Evolutionary conservation across 2,113 vertebrate genomes (phyloP).

Genomic region (Caracal caracal): DNA sequence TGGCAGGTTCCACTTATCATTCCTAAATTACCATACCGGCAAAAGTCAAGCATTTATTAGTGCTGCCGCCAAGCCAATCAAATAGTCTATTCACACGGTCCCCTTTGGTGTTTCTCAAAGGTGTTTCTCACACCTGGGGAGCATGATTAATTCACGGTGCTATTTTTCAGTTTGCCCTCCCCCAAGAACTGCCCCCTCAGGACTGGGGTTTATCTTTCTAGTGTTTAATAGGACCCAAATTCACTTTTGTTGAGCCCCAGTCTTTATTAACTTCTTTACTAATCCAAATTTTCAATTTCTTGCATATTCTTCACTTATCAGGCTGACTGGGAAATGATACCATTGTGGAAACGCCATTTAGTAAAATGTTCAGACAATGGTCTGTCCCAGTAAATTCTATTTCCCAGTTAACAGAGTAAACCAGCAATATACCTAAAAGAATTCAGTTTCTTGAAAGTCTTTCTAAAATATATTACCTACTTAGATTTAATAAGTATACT

Average conservation of each 20-base stretch:
- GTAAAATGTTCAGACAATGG: conserved; percentile 1
- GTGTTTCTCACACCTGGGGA: conserved; percentile 47
- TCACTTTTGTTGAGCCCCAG: conserved; percentile 23
- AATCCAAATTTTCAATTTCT: conserved; percentile 2
- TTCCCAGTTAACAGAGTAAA: not conserved
- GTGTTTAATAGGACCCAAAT: conserved; percentile 3
- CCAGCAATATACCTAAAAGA: conserved; percentile 1
- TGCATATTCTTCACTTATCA: conserved; percentile 36
- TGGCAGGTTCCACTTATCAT: conserved; percentile 80
- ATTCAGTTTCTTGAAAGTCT: not conserved
- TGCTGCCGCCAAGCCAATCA: conserved; percentile 64
- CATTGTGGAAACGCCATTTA: not conserved
- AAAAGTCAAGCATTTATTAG: conserved; percentile 82
- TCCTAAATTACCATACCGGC: conserved; percentile 76
- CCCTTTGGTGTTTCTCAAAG: conserved; percentile 61
- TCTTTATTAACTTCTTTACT: conserved; percentile 58
- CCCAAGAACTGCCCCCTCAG: not conserved
- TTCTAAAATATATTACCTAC: not conserved
- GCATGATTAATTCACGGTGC: not conserved
- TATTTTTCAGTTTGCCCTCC: conserved; percentile 13
- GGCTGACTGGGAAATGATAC: not conserved
- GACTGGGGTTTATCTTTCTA: not conserved
- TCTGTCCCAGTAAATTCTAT: not conserved
- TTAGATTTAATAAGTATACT: not conserved
- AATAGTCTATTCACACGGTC: conserved; percentile 8